Conservation (phyloP, 2,888 invertebrate species). For the Ennomos quercinarius region DNA sequence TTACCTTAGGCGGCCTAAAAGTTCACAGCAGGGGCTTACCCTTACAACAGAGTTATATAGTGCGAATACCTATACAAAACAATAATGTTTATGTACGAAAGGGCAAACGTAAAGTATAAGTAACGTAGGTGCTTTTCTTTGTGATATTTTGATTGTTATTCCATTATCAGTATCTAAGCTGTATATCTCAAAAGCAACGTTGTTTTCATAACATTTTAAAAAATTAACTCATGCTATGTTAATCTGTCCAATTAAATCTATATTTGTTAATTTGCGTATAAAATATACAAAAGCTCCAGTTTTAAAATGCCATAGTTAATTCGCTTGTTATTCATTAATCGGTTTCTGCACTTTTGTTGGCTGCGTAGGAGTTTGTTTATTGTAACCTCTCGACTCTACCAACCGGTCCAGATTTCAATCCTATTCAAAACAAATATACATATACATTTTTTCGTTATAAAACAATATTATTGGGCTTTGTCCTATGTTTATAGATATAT, state of each 20-base stretch:
- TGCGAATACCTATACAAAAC: no score
- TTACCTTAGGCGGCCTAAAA: no score
- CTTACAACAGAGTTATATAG: no score
- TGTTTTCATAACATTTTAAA: no score
- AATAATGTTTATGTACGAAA: no score
- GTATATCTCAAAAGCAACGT: no score
- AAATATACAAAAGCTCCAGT: constrained; percentile 32
- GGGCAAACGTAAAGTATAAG: no score
- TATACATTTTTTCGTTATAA: constrained; percentile 16
- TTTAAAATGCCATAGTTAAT: constrained; percentile 38
- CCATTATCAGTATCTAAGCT: no score
- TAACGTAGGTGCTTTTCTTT: no score
- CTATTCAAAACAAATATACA: constrained; percentile 5
- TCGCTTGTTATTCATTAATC: constrained; percentile 33
- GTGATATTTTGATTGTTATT: no score
- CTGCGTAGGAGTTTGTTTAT: constrained; percentile 53
- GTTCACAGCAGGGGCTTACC: no score
- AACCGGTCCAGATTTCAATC: constrained; percentile 18
- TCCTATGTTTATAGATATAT: constrained; percentile 15
- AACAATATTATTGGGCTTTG: constrained; percentile 28
- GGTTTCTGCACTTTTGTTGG: constrained; percentile 35
- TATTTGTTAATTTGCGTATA: constrained; percentile 28
- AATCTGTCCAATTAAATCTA: constrained; percentile 22
- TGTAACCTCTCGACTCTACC: constrained; percentile 15
- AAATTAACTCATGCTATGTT: constrained; percentile 12